These are phyloP conservation scores for Rhombomys opimus DNA, from an alignment of 2,113 vertebrate genomes.

Conservation along the genomic window DNA sequence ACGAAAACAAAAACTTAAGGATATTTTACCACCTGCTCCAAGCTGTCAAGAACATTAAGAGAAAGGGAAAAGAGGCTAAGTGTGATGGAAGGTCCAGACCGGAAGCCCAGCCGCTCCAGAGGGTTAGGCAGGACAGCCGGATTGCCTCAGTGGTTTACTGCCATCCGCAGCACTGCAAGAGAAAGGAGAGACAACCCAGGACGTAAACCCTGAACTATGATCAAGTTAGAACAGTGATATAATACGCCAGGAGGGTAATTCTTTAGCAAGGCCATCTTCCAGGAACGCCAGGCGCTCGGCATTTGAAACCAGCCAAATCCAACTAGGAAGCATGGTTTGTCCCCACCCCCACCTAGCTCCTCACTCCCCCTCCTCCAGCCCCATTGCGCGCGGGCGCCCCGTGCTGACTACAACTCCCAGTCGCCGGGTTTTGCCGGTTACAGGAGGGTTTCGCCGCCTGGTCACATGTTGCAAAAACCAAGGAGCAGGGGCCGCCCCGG, in stretches of 20 bases:
- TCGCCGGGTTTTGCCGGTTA: neutral
- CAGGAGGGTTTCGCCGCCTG: rapidly evolving
- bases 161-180: neutral
- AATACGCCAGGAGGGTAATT: neutral
- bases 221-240: neutral
- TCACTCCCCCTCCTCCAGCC: neutral
- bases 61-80: neutral
- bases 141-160: neutral
- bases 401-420: neutral
- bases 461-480: constrained; percentile 35
- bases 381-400: neutral
- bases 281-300: neutral
- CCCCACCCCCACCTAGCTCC: neutral
- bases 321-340: neutral
- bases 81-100: too few species aligned
- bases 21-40: neutral
- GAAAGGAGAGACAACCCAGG: neutral
- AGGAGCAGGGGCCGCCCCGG: neutral
- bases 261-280: neutral
- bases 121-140: neutral
- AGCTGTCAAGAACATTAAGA: neutral
- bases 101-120: neutral
- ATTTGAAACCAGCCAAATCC: neutral
- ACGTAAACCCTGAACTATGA: neutral
- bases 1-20: neutral